Percentiles rank a stretch among this genome's conserved stretches.
These are phyloP conservation scores for Todus mexicanus DNA, from an alignment of 2,797 vertebrate species.

Conservation along the genomic window DNA sequence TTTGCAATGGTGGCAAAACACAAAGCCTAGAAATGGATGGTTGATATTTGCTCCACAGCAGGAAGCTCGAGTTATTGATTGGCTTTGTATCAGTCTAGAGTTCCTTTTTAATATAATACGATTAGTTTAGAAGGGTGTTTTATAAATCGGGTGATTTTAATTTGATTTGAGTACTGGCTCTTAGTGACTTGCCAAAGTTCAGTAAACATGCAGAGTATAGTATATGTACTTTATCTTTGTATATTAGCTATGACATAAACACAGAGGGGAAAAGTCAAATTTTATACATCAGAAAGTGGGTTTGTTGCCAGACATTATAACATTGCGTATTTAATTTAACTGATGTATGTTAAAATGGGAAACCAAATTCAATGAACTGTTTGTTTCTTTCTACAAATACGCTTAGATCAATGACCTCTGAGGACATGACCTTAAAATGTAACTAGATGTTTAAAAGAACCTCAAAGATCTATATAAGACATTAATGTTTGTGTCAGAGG, in stretches of 20 bases:
- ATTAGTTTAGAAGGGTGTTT: conserved; percentile 50
- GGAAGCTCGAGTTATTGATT: conserved; percentile 38
- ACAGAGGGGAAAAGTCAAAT: conserved; percentile 55
- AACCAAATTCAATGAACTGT: conserved; percentile 65
- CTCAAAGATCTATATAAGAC: conserved; percentile 64
- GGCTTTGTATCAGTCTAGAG: conserved; percentile 34
- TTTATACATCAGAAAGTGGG: conserved; percentile 54
- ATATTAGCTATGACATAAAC: conserved; percentile 65
- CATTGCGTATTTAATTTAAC: conserved; percentile 55
- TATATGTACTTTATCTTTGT: conserved; percentile 54
- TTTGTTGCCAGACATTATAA: conserved; percentile 58
- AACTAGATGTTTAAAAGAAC: conserved; percentile 66
- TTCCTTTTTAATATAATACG: conserved; percentile 16
- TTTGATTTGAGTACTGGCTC: conserved; percentile 56
- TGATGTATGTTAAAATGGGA: conserved; percentile 61
- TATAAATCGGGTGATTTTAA: conserved; percentile 40
- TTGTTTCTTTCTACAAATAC: conserved; percentile 64
- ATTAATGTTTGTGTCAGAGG: conserved; percentile 69
- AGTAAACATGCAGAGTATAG: conserved; percentile 47
- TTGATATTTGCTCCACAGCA: conserved; percentile 25
- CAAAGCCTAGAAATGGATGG: neutral
- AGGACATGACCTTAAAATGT: conserved; percentile 68
- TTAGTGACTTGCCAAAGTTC: conserved; percentile 49
- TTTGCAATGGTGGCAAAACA: conserved; percentile 8
- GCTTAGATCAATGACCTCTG: conserved; percentile 66